Conservation (phyloP, 2,113 vertebrate species). For the Trichechus manatus region DNA sequence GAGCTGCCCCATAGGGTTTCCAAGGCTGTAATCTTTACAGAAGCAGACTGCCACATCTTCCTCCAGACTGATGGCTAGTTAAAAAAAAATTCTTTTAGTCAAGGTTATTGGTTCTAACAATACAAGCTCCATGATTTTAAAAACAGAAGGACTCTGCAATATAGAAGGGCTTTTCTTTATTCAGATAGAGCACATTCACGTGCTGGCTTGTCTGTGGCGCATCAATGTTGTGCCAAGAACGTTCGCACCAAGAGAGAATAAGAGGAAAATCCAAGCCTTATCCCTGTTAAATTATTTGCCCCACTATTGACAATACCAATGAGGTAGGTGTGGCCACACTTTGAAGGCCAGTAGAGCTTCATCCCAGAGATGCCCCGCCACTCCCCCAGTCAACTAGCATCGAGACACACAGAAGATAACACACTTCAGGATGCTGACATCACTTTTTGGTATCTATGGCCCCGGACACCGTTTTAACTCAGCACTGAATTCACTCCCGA, state of each 20-base stretch:
- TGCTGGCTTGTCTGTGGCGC: neutral
- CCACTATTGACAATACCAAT: neutral
- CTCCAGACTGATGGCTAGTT: neutral
- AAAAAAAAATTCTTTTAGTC: neutral
- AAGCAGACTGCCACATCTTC: too few species aligned
- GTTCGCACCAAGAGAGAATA: neutral
- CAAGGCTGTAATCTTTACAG: too few species aligned
- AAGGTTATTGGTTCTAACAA: constrained; percentile 33
- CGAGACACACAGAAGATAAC: neutral
- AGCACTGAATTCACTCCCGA: too few species aligned
- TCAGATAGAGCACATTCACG: neutral
- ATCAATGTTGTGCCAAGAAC: neutral
- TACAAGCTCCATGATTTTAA: constrained; percentile 22
- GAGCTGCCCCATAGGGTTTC: too few species aligned
- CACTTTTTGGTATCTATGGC: neutral
- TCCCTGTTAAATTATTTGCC: neutral
- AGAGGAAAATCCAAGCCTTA: neutral
- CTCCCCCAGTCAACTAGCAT: neutral
- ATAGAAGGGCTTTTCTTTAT: neutral
- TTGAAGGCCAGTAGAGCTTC: neutral
- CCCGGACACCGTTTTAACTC: too few species aligned
- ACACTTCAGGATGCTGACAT: neutral
- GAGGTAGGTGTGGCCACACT: too few species aligned
- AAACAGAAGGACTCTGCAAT: neutral
- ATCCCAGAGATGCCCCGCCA: neutral